A percentile compares a stretch with the other conserved stretches of the same genome.
These are phyloP conservation scores for Drosophila asahinai DNA, from an alignment of 1,140 invertebrate genomes.

Conservation along the genomic window DNA sequence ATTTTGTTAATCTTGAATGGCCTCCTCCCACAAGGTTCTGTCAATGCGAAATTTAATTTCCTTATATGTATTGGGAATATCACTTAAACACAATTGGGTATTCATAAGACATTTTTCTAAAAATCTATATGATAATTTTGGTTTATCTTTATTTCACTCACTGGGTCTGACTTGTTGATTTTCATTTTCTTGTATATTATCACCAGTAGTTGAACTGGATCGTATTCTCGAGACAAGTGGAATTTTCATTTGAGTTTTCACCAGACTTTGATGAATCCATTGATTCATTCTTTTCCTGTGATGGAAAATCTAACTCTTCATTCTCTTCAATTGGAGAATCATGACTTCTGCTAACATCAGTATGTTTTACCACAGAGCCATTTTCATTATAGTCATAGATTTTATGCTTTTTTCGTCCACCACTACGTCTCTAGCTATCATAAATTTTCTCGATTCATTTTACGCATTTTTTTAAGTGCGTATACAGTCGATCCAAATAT, in stretches of 20 bases:
- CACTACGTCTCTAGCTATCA: no score
- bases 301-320: conserved; percentile 24
- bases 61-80: no score
- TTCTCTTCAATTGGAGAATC: conserved; percentile 25
- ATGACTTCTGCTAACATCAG: conserved; percentile 15
- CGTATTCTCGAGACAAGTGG: conserved; percentile 23
- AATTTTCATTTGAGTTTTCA: conserved; percentile 26
- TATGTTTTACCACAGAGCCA: conserved; percentile 20
- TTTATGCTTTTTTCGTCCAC: conserved; percentile 37
- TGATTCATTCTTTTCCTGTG: conserved; percentile 19
- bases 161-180: conserved; percentile 60
- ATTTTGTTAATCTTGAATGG: no score
- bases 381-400: conserved; percentile 55
- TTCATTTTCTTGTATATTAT: conserved; percentile 25
- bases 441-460: conserved; percentile 67
- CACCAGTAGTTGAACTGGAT: conserved; percentile 35
- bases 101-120: conserved; percentile 39
- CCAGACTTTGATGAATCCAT: conserved; percentile 21
- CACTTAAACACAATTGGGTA: conserved; percentile 12
- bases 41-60: no score
- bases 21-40: no score
- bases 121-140: conserved; percentile 58
- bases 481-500: conserved; percentile 43
- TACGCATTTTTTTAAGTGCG: conserved; percentile 82
- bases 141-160: conserved; percentile 59